A percentile compares a stretch with the other conserved stretches of the same genome.
These are phyloP conservation scores for Brachypalpus laphriformis DNA, from an alignment of 2,888 invertebrate species.

Conservation along the genomic window DNA sequence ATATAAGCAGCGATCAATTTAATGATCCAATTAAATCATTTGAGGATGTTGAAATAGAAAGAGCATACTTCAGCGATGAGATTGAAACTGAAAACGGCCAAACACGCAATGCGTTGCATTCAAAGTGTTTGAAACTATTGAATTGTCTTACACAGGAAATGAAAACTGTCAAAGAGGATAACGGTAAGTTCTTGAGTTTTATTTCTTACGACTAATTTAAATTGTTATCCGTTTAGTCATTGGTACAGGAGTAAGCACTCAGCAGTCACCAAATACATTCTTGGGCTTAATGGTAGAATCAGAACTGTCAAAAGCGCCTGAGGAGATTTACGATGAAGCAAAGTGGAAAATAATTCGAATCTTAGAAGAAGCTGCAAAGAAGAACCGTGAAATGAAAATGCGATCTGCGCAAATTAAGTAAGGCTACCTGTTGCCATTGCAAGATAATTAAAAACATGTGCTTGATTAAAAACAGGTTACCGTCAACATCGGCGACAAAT, in stretches of 20 bases:
- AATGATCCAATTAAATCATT: not conserved
- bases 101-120: too few species aligned
- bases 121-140: too few species aligned
- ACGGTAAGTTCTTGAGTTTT: not conserved
- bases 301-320: conserved; percentile 27
- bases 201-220: not conserved
- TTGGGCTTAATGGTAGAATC: conserved; percentile 47
- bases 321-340: conserved; percentile 42
- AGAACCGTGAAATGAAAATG: not conserved
- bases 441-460: not conserved
- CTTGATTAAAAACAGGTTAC: not conserved
- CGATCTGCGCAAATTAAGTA: not conserved
- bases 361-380: conserved; percentile 44
- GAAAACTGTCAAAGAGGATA: too few species aligned
- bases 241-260: not conserved
- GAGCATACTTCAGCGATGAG: too few species aligned
- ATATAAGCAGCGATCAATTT: not conserved
- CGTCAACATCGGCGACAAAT: not conserved
- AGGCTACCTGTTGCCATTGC: not conserved
- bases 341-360: conserved; percentile 62
- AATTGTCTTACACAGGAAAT: too few species aligned
- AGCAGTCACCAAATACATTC: conserved; percentile 24
- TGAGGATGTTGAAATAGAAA: too few species aligned
- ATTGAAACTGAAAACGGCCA: too few species aligned
- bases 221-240: not conserved